These are phyloP conservation scores for Yponomeuta plumbellus DNA, from an alignment of 2,888 invertebrate species.

Conservation along the genomic window DNA sequence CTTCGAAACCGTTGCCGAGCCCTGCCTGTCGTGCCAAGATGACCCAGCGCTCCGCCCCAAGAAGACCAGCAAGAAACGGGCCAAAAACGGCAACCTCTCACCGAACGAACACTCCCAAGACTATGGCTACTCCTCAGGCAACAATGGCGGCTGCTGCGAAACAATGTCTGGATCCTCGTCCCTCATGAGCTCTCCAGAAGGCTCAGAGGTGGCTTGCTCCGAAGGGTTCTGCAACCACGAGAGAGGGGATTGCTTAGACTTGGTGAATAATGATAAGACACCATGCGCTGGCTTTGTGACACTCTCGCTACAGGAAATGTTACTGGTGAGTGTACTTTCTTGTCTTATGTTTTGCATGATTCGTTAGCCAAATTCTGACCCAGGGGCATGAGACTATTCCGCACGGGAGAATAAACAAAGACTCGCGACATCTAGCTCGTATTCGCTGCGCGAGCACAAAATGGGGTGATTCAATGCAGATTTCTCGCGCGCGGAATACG, in stretches of 20 bases:
- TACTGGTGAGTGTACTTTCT: conserved; percentile 77
- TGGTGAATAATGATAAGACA: conserved; percentile 56
- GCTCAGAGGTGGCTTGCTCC: conserved; percentile 92
- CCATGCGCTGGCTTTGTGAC: conserved; percentile 69
- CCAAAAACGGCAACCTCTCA: conserved; percentile 76
- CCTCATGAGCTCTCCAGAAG: conserved; percentile 89
- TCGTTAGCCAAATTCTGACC: too few species aligned
- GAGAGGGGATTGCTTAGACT: conserved; percentile 65
- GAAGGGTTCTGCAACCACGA: conserved; percentile 92
- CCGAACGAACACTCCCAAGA: conserved; percentile 82
- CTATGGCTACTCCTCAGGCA: conserved; percentile 88
- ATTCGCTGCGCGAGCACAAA: too few species aligned
- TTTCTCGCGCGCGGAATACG: too few species aligned
- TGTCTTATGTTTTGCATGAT: not conserved
- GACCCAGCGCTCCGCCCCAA: conserved; percentile 60
- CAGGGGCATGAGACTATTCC: too few species aligned
- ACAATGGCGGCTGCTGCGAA: conserved; percentile 83
- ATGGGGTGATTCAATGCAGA: too few species aligned
- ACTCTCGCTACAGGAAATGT: conserved; percentile 84
- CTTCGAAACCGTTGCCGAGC: conserved; percentile 48
- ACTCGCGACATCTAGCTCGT: too few species aligned
- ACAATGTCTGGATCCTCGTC: conserved; percentile 84
- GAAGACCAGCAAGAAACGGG: conserved; percentile 50
- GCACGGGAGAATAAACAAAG: too few species aligned
- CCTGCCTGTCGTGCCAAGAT: conserved; percentile 70